A percentile compares a stretch with the other conserved stretches of the same genome.
Evolutionary conservation across 2,113 vertebrate species (phyloP).

Genomic region (Globicephala melas): DNA sequence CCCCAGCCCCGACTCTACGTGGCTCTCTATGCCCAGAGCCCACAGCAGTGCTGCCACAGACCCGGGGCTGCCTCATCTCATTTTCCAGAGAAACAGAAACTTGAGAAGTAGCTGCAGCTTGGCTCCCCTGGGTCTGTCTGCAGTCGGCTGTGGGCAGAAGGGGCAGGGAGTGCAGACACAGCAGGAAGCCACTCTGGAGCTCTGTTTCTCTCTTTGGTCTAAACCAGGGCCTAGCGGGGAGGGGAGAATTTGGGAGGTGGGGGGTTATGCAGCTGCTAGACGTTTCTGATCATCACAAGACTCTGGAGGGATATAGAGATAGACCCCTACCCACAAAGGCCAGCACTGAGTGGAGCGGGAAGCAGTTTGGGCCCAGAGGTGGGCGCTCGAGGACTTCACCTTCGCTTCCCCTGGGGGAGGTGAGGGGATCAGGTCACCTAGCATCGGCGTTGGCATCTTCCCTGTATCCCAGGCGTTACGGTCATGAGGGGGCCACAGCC

Average conservation of each 20-base stretch:
- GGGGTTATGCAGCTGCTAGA: background rate
- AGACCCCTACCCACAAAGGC: background rate
- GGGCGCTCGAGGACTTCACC: background rate
- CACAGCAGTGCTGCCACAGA: background rate
- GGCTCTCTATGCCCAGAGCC: background rate
- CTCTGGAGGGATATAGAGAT: background rate
- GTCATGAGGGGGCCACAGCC: accelerated
- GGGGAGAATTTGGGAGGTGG: background rate
- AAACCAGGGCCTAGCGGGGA: background rate
- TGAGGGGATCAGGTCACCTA: too few relatives aligned
- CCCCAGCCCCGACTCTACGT: accelerated
- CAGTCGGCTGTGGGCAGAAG: background rate
- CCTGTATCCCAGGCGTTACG: background rate
- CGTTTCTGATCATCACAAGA: background rate
- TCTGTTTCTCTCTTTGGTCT: background rate
- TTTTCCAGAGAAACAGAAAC: background rate
- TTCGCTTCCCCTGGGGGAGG: background rate
- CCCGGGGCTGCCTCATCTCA: background rate
- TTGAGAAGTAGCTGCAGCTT: accelerated
- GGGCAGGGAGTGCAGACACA: accelerated
- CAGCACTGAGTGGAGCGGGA: background rate
- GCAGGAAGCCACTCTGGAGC: background rate
- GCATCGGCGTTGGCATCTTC: background rate
- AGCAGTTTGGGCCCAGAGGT: accelerated
- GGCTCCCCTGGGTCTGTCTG: background rate